These are phyloP conservation scores for Chymomyza caudatula DNA, from an alignment of 2,888 invertebrate genomes.

Conservation along the genomic window DNA sequence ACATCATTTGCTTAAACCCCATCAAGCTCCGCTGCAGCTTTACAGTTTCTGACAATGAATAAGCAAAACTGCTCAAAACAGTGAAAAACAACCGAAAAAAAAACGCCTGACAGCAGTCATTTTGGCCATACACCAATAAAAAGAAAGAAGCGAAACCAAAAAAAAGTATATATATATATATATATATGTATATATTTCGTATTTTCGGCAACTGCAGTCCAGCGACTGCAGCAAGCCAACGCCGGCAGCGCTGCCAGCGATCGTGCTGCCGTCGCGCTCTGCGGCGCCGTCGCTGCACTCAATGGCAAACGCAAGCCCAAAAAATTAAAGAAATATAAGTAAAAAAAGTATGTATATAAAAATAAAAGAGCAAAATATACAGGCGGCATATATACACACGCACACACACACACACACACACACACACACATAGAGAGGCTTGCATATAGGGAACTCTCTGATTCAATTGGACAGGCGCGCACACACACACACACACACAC, in stretches of 20 bases:
- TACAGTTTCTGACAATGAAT: conserved; percentile 29
- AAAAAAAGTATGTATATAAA: conserved; percentile 39
- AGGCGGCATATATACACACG: conserved; percentile 34
- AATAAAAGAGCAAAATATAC: conserved; percentile 41
- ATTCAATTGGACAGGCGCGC: conserved; percentile 75
- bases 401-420: conserved; percentile 16
- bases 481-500: conserved; percentile 19
- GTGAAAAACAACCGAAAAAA: background rate
- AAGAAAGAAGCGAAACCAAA: background rate
- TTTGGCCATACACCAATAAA: conserved; percentile 1
- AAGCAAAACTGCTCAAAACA: conserved; percentile 11
- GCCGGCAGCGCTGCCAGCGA: conserved; percentile 26
- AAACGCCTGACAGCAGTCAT: conserved; percentile 28
- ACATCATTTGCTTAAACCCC: background rate
- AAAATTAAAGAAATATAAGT: conserved; percentile 41
- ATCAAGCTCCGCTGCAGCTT: conserved; percentile 27
- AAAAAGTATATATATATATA: background rate
- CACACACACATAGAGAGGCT: background rate
- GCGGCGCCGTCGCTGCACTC: conserved; percentile 25
- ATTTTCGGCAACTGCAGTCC: conserved; percentile 7
- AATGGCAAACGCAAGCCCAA: conserved; percentile 55
- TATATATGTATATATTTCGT: background rate
- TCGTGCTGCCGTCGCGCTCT: conserved; percentile 9
- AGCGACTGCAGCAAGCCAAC: conserved; percentile 25
- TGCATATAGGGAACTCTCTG: conserved; percentile 60